Percentiles rank a stretch among this genome's conserved stretches.
Evolutionary conservation across 2,113 vertebrate genomes (phyloP).

Genomic region (Dipodomys merriami): DNA sequence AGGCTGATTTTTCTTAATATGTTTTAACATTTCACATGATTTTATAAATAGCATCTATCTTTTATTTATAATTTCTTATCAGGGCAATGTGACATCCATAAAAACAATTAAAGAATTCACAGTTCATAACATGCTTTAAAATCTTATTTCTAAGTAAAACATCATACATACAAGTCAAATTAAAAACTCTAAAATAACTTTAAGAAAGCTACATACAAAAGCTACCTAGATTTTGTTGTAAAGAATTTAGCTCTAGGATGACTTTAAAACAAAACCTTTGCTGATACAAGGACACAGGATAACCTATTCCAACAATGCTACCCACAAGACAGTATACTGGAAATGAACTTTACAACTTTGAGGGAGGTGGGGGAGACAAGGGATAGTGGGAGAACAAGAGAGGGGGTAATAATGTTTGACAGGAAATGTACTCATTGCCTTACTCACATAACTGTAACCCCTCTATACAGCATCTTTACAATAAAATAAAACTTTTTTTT

Average conservation of each 20-base stretch:
- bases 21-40: conserved; percentile 28
- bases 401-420: no score
- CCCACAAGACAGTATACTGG: no score
- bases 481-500: no score
- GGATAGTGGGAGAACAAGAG: no score
- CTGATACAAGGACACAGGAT: no score
- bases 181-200: neutral
- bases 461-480: no score
- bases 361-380: no score
- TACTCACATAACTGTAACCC: no score
- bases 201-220: neutral
- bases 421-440: no score
- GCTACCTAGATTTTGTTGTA: neutral
- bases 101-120: neutral
- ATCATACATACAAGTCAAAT: neutral
- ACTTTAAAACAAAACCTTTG: neutral
- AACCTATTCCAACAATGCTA: no score
- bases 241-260: neutral
- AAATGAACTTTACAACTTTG: no score
- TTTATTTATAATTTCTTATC: conserved; percentile 37
- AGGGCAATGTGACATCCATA: conserved; percentile 28
- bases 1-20: neutral
- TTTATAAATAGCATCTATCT: conserved; percentile 64
- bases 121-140: neutral
- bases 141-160: conserved; percentile 21